These are phyloP conservation scores for Hydractinia echinata DNA, from an alignment of 30 jellyfish, hydroid and myxozoan species.

Conservation along the genomic window DNA sequence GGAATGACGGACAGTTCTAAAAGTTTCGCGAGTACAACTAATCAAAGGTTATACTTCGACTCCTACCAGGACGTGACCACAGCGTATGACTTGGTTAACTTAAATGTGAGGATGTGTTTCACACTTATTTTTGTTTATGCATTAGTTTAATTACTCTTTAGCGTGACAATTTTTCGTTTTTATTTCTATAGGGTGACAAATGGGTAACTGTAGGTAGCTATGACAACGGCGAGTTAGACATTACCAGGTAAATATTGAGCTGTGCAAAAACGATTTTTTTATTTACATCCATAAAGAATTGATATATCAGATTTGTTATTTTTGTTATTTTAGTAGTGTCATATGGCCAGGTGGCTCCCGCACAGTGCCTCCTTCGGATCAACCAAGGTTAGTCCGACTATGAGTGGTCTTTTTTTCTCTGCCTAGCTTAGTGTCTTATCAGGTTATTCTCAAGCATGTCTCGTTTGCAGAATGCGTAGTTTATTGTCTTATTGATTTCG, in stretches of 20 bases:
- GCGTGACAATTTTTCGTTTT: background rate
- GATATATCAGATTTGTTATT: background rate
- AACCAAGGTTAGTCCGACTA: conserved; percentile 59
- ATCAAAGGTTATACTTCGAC: conserved; percentile 41
- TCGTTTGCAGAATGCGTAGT: too few relatives aligned
- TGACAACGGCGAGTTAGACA: conserved; percentile 43
- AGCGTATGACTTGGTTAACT: conserved; percentile 61
- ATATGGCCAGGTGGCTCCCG: conserved; percentile 96
- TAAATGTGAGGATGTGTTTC: conserved; percentile 49
- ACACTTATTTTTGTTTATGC: background rate
- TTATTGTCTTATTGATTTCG: too few relatives aligned
- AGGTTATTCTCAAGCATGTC: too few relatives aligned
- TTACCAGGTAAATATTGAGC: conserved; percentile 46
- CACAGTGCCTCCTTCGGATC: conserved; percentile 75
- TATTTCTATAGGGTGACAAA: conserved; percentile 58
- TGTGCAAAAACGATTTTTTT: background rate
- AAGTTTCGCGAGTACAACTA: conserved; percentile 74
- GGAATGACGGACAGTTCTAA: conserved; percentile 31
- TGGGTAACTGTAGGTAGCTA: conserved; percentile 87
- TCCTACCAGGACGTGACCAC: conserved; percentile 61
- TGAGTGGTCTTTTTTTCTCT: too few relatives aligned
- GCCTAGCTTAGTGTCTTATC: too few relatives aligned
- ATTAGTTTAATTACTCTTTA: background rate
- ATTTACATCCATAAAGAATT: background rate
- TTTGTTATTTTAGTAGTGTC: conserved; percentile 36